A percentile compares a stretch with the other conserved stretches of the same genome.
These are phyloP conservation scores for Syncerus caffer DNA, from an alignment of 2,797 vertebrate genomes.

Conservation along the genomic window DNA sequence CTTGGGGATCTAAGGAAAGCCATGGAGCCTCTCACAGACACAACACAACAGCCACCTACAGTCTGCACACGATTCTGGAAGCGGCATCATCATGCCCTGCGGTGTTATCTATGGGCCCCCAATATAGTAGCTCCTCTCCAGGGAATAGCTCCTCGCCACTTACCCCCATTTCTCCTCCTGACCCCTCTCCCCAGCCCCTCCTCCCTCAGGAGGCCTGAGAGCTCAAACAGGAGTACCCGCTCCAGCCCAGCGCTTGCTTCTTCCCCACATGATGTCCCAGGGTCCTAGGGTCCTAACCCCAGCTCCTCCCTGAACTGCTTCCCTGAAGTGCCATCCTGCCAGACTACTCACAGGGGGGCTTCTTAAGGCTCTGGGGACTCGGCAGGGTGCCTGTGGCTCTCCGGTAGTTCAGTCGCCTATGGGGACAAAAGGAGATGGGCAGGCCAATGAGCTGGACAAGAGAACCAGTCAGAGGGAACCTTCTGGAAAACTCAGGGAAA, in stretches of 20 bases:
- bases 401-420: constrained; percentile 89
- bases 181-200: not conserved
- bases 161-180: not conserved
- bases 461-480: not conserved
- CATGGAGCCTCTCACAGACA: not conserved
- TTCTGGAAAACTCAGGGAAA: not conserved
- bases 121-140: not conserved
- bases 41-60: not conserved
- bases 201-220: not conserved
- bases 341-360: constrained; percentile 87
- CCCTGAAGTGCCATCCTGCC: not conserved
- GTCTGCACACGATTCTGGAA: not conserved
- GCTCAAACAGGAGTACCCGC: not conserved
- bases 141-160: not conserved
- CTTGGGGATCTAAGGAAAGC: not conserved
- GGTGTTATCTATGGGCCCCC: not conserved
- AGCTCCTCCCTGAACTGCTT: rapidly evolving
- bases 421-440: not conserved
- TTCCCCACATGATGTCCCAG: not conserved
- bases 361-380: constrained; percentile 82
- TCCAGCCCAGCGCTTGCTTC: not conserved
- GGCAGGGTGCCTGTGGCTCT: constrained; percentile 87
- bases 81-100: not conserved
- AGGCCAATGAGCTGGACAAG: not conserved
- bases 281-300: not conserved